Evolutionary conservation across 2,113 vertebrate species (phyloP), one percentile per base, ranked within the genome.

Genomic region (Suncus etruscus): DNA sequence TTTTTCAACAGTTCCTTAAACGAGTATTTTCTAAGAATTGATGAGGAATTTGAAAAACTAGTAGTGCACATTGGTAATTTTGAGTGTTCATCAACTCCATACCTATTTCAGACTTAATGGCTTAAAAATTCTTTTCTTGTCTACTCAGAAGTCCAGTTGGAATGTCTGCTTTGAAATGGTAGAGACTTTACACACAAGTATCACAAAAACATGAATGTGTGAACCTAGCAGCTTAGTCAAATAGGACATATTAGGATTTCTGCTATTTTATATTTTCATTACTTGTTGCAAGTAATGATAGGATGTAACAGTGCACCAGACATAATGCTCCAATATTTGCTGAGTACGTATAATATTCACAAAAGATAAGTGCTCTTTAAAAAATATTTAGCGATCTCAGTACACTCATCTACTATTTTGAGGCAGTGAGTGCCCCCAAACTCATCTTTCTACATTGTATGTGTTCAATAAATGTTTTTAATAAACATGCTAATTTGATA

Each of bases 91-190:
- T 29, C 39, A 73, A 68, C 51, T 87, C 25, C 3, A 47, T 31
- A 80, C 16, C 47, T 72, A 66, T 54, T 45, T 86, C 74, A 93
- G 89, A 93, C 83, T 72, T 73, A 95, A 29, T 51, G 31, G 20
- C 20, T n/a, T 90, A 76, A 90, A 94, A 91, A 94, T 14, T 76
- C 58, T 14, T 61, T 61, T 87, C 66, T 89, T 81, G 63, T 25
- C 50, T 86, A 51, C 2, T 83, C 68, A 83, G 86, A 45, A 79
- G 32, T 74, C 66, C 54, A 70, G 54, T 94, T 87, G 89, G 32
- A 89, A 91, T 4, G 79, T 1, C 2, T 51, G 20, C 50, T 92
- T 79, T 93, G 75, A 91, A 82, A 85, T 50, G 16, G 61, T n/a
- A 77, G 77, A 61, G 66, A 82, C 31, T 66, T 75, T 16, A 15